These are phyloP conservation scores for Lasioglossum pauxillum DNA, from an alignment of 2,888 invertebrate species.

Conservation along the genomic window DNA sequence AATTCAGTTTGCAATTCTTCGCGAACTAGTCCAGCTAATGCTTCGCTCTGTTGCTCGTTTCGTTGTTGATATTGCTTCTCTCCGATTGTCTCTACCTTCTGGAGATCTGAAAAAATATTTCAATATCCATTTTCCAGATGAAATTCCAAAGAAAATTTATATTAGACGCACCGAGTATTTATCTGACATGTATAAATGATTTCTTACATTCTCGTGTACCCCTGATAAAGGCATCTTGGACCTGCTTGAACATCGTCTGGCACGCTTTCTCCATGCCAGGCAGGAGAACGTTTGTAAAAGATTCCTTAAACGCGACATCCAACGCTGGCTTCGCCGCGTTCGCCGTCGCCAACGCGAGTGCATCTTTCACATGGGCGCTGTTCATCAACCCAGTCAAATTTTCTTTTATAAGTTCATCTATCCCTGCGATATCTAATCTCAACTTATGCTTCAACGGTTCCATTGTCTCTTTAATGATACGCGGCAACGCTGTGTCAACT, in stretches of 20 bases:
- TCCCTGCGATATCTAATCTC: constrained; percentile 85
- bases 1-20: constrained; percentile 81
- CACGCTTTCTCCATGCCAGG: constrained; percentile 95
- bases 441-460: constrained; percentile 91
- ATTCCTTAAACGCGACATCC: constrained; percentile 91
- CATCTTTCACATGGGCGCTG: constrained; percentile 90
- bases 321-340: constrained; percentile 90
- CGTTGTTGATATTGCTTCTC: constrained; percentile 84
- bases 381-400: constrained; percentile 92
- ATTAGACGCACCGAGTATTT: constrained; percentile 7
- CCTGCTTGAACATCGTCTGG: constrained; percentile 94
- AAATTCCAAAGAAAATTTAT: neutral
- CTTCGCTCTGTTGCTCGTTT: constrained; percentile 79
- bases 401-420: constrained; percentile 90
- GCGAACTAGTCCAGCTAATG: constrained; percentile 74
- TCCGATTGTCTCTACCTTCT: constrained; percentile 85
- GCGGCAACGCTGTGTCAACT: constrained; percentile 85
- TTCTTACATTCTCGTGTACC: constrained; percentile 96
- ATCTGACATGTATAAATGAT: constrained; percentile 19
- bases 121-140: neutral
- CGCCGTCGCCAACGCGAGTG: constrained; percentile 89
- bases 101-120: constrained; percentile 83
- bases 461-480: constrained; percentile 88
- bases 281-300: constrained; percentile 90
- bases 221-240: constrained; percentile 94